phyloP scores from a whole-genome alignment of 2,888 invertebrate species.

The Trachelus tabidus region DNA sequence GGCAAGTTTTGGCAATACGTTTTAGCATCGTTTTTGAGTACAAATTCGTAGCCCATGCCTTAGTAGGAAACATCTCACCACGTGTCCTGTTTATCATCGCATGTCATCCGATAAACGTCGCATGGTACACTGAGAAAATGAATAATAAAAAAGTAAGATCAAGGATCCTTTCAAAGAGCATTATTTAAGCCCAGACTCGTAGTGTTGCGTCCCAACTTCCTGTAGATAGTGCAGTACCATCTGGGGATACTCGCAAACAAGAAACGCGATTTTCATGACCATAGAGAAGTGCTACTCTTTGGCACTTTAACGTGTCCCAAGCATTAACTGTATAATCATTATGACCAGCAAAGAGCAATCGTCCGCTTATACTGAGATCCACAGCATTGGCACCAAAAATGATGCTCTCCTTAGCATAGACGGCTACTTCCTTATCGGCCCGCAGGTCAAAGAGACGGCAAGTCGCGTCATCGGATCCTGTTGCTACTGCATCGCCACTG shows the following conservation, averaged over 20 bases:
- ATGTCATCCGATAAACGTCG: not conserved
- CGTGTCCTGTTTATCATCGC: not conserved
- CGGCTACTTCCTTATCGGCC: constrained; percentile 96
- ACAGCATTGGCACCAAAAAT: constrained; percentile 98
- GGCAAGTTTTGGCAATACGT: not conserved
- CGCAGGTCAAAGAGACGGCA: constrained; percentile 97
- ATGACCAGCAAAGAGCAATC: constrained; percentile 97
- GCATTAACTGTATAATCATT: constrained; percentile 98
- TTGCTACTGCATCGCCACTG: constrained; percentile 97
- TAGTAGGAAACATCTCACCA: not conserved
- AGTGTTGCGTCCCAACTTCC: constrained; percentile 97
- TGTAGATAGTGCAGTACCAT: constrained; percentile 96
- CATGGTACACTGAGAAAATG: not conserved
- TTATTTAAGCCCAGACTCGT: constrained; percentile 71
- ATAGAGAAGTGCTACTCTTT: constrained; percentile 88
- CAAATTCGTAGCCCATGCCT: not conserved
- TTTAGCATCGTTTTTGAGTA: not conserved
- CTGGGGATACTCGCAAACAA: constrained; percentile 92
- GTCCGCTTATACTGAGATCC: constrained; percentile 95
- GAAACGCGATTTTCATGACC: constrained; percentile 97
- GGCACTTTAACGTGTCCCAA: constrained; percentile 97
- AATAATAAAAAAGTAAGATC: not conserved
- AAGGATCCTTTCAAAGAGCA: not conserved
- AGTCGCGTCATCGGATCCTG: constrained; percentile 98
- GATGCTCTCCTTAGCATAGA: constrained; percentile 95